A percentile compares a stretch with the other conserved stretches of the same genome.
These are phyloP conservation scores for Drosophila robusta DNA, from an alignment of 2,888 invertebrate species.

Conservation along the genomic window DNA sequence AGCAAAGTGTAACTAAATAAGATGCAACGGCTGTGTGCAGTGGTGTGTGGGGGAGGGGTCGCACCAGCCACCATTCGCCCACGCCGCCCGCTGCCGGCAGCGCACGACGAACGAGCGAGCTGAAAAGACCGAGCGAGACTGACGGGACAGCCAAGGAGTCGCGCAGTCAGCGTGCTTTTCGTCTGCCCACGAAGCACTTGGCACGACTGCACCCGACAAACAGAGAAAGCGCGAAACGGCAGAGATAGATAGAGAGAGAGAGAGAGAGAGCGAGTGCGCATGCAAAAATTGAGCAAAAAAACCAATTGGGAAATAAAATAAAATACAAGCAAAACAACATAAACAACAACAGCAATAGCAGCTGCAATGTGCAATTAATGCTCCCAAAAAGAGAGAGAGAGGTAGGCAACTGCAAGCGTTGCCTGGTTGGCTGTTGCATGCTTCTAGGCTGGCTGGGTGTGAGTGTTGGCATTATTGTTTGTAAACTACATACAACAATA, in stretches of 20 bases:
- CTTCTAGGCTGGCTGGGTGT: constrained; percentile 63
- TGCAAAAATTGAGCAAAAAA: constrained; percentile 46
- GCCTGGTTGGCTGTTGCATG: constrained; percentile 79
- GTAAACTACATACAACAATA: constrained; percentile 81
- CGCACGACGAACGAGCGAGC: constrained; percentile 79
- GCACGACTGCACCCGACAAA: constrained; percentile 42
- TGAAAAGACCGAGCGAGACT: constrained; percentile 78
- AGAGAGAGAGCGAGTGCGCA: constrained; percentile 52
- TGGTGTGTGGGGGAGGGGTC: constrained; percentile 2
- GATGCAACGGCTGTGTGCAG: constrained; percentile 59
- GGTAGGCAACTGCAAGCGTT: constrained; percentile 51
- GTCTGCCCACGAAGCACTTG: constrained; percentile 40
- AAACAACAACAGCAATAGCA: constrained; percentile 48
- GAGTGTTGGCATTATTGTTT: constrained; percentile 79
- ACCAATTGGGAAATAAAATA: constrained; percentile 67
- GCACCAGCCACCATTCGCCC: constrained; percentile 35
- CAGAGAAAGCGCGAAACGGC: constrained; percentile 14
- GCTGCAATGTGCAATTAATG: constrained; percentile 82
- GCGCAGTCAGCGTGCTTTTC: constrained; percentile 48
- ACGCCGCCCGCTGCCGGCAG: constrained; percentile 55
- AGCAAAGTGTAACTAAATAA: constrained; percentile 77
- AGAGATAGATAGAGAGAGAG: constrained; percentile 5
- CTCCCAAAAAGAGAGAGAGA: constrained; percentile 18
- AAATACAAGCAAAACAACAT: constrained; percentile 77
- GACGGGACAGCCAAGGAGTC: constrained; percentile 71